Evolutionary conservation across 2,113 vertebrate species (phyloP).

Genomic region (Connochaetes taurinus): DNA sequence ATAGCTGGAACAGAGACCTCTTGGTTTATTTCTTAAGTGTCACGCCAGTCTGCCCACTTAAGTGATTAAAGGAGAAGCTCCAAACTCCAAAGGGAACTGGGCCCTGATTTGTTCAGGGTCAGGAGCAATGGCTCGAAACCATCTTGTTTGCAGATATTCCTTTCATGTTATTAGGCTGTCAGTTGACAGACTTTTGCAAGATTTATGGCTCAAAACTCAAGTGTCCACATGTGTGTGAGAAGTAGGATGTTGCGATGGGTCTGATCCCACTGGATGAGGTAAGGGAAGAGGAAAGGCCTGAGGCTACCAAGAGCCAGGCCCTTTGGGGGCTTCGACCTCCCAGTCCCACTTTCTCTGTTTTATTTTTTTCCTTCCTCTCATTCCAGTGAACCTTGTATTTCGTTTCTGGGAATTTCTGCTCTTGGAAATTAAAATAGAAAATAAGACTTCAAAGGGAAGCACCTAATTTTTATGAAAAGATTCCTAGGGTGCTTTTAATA

Average conservation of each 20-base stretch:
- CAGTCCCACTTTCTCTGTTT: neutral
- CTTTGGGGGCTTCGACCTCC: neutral
- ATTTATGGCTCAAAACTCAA: constrained; percentile 78
- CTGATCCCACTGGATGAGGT: neutral
- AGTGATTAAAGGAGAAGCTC: constrained; percentile 79
- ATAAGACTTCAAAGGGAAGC: constrained; percentile 61
- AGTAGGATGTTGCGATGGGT: neutral
- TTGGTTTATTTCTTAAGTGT: constrained; percentile 68
- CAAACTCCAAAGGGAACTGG: constrained; percentile 72
- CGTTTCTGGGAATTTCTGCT: neutral
- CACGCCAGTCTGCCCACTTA: constrained; percentile 74
- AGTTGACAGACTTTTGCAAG: constrained; percentile 71
- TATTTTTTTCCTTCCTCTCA: constrained; percentile 11
- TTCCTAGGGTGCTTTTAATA: neutral
- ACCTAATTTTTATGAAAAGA: constrained; percentile 34
- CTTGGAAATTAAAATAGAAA: constrained; percentile 54
- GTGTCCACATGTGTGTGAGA: constrained; percentile 22
- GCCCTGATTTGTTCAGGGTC: constrained; percentile 84
- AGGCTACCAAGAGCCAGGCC: neutral
- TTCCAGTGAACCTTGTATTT: constrained; percentile 49
- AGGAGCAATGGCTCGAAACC: constrained; percentile 78
- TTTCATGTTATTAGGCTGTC: constrained; percentile 82
- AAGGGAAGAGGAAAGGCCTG: neutral
- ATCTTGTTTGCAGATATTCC: constrained; percentile 82
- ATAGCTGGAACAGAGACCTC: constrained; percentile 49